Evolutionary conservation across 1,140 invertebrate species (phyloP).

Genomic region (Aphelenchoides avenae): DNA sequence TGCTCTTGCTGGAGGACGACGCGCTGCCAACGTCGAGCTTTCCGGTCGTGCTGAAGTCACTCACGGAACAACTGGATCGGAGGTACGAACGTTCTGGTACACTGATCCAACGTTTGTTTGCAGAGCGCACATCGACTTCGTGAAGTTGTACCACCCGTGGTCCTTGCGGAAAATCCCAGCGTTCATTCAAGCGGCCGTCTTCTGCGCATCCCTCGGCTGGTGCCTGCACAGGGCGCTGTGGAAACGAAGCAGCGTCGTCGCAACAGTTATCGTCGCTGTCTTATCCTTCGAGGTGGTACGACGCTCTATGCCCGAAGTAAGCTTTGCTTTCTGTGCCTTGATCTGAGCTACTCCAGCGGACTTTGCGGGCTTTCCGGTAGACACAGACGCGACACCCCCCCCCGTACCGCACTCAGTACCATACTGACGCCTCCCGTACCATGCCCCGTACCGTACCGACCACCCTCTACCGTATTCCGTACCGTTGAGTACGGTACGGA

Average conservation of each 20-base stretch:
- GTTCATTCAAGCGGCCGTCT: slow-evolving; percentile 2
- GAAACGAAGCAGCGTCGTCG: neutral
- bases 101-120: too few species aligned
- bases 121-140: slow-evolving; percentile 9
- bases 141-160: slow-evolving; percentile 23
- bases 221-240: neutral
- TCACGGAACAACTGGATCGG: slow-evolving; percentile 1
- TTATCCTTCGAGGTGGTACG: neutral
- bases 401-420: too few species aligned
- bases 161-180: slow-evolving; percentile 4
- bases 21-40: neutral
- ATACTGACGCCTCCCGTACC: too few species aligned
- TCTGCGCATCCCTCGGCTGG: neutral
- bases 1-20: slow-evolving; percentile 16
- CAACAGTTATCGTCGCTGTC: neutral
- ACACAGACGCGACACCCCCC: too few species aligned
- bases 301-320: neutral
- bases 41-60: neutral
- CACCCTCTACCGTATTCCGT: too few species aligned
- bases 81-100: too few species aligned
- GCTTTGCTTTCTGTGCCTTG: too few species aligned
- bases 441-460: too few species aligned
- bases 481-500: too few species aligned
- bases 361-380: too few species aligned
- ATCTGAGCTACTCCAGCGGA: too few species aligned